Base-by-base conservation (phyloP, 2,888 invertebrate genomes). In the Hybos culiciformis region DNA sequence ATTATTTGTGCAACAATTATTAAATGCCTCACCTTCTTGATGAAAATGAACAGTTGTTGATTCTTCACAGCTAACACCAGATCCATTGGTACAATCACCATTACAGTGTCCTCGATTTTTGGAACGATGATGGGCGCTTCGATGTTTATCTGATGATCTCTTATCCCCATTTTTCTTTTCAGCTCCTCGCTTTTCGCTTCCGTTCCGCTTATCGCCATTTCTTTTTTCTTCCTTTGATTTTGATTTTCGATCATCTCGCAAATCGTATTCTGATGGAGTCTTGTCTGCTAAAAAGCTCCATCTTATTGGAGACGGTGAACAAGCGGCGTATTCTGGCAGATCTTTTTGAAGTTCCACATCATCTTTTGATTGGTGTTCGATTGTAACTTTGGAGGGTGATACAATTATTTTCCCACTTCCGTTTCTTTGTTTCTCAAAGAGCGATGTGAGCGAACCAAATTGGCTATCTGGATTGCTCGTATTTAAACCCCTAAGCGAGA, bases 201-300 rank as follows among this genome's bases (percentile, higher is more conserved):
- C 46, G 5, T 33, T 34, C 33, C 44, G 45, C 32, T 43, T 48
- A 20, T 48, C 48, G 21, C 44, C 39, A 36, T 48, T 36, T 20
- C 14, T 36, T 20, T 19, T 41, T 40, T 43, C 4, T 42, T 42
- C 33, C 29, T 39, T 24, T 41, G 40, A 31, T 45, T 39, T 6
- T 34, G 39, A 4, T 41, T 32, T 11, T 19, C 44, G 38, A 20
- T 19, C 19, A 19, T 19, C 20, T 20, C 21, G 36, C 14, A 52
- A 59, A 18, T 59, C 58, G 5, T 57, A 51, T 19, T 63, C 63
- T 4, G 59, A 58, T 5, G 62, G 58, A 1, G 63, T 60, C 26
- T 62, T 60, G 43, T 62, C 65, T 37, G 66, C 63, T 26, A 66
- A 48, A 45, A 66, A 67, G 39, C 64, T 66, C 67, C 67, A 67